Conservation (phyloP, 1,140 invertebrate species). For the Euura saliciscinereae region DNA sequence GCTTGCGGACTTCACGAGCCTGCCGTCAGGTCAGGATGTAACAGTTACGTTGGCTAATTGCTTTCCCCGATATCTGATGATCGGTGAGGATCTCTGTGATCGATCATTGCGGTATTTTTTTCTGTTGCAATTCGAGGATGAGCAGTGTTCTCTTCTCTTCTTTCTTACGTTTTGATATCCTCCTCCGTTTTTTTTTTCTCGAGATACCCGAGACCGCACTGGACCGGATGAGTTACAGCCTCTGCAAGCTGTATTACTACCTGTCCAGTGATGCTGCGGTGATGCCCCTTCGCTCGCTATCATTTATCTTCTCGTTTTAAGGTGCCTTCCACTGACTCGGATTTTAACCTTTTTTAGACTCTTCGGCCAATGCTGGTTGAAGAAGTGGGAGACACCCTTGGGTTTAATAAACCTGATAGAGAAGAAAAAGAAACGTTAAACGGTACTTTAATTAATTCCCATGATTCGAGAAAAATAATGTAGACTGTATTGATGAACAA, state of each 20-base stretch:
- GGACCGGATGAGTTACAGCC: conserved; percentile 51
- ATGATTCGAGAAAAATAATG: too few species aligned
- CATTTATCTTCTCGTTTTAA: conserved; percentile 2
- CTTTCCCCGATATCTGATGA: conserved; percentile 22
- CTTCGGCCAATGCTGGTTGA: background rate
- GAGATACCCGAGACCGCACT: conserved; percentile 13
- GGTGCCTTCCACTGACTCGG: background rate
- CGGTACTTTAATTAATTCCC: too few species aligned
- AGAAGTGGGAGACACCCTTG: too few species aligned
- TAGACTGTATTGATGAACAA: too few species aligned
- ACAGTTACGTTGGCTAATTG: conserved; percentile 52
- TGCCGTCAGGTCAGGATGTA: conserved; percentile 27
- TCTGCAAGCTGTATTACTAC: conserved; percentile 50
- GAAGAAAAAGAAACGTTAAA: too few species aligned
- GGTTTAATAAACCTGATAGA: too few species aligned
- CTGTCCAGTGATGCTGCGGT: conserved; percentile 36
- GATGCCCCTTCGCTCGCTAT: conserved; percentile 6
- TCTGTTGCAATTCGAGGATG: too few species aligned
- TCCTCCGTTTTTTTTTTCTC: conserved; percentile 31
- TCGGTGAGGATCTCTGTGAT: too few species aligned
- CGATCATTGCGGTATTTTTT: too few species aligned
- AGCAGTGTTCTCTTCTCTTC: conserved; percentile 16
- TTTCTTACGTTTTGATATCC: conserved; percentile 22
- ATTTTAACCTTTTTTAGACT: background rate
- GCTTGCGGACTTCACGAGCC: background rate